Conservation (phyloP, 2,797 vertebrate genomes). For the Chloroceryle inda region DNA sequence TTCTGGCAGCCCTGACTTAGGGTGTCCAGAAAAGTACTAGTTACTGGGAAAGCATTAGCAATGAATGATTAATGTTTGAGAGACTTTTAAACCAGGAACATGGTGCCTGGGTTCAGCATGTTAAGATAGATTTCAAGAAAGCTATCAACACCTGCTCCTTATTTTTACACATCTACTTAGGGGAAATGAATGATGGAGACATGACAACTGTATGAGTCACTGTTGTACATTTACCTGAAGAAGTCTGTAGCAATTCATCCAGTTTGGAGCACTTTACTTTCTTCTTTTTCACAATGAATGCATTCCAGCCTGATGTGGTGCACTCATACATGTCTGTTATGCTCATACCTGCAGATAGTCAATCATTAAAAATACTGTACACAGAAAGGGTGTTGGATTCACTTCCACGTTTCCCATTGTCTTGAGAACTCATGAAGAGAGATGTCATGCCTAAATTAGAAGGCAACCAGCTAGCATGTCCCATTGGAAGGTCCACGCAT, state of each 20-base stretch:
- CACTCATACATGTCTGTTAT: constrained; percentile 49
- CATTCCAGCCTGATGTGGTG: background rate
- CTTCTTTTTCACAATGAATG: background rate
- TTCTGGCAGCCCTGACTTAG: background rate
- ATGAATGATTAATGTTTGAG: background rate
- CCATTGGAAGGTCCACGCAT: rapidly evolving
- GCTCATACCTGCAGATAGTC: constrained; percentile 52
- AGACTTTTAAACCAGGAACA: background rate
- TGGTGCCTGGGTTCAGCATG: background rate
- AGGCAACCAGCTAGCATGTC: background rate
- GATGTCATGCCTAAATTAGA: background rate
- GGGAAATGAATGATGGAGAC: background rate
- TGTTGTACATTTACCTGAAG: constrained; percentile 74
- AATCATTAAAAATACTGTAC: background rate
- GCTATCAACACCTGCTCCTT: background rate
- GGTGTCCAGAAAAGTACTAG: background rate
- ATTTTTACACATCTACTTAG: background rate
- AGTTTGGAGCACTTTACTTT: constrained; percentile 62
- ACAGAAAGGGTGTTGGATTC: background rate
- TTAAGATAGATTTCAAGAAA: background rate
- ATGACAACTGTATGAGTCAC: background rate
- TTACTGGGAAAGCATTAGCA: background rate
- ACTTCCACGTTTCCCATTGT: background rate
- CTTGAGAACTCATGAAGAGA: background rate
- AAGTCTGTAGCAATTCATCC: constrained; percentile 29